Evolutionary conservation across 2,797 vertebrate genomes (phyloP), one percentile per base, ranked within the genome.

Genomic region (Acipenser oxyrinchus): DNA sequence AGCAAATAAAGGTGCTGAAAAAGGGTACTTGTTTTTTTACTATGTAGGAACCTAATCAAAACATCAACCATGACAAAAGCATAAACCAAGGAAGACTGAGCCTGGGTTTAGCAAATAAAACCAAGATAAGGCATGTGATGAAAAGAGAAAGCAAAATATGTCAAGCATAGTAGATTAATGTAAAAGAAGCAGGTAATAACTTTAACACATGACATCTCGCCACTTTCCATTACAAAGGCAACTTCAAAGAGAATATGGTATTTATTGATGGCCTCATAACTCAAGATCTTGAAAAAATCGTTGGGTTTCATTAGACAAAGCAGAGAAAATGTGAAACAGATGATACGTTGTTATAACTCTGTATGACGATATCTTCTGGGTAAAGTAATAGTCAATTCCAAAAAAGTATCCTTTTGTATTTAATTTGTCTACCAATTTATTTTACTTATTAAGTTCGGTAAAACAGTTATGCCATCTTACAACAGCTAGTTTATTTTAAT

Each of bases 191-290:
- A 84, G 85, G 77, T 84, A 84, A 88, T 90, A 86, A 89, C 81
- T 87, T 84, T 80, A 85, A 85, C 85, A 85, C 82, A 82, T 88
- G 87, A 88, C 88, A 78, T 86, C 81, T 82, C 82, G 81, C 75
- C 81, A 79, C 83, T 85, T 85, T 85, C 85, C 81, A 85, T 83
- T 79, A 82, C 77, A 68, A 81, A 81, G 70, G 78, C 71, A 74
- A 85, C 86, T 86, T 91, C 89, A 90, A 91, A 91, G 66, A 66
- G 72, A 85, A 86, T 86, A 85, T 86, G 87, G 85, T 84, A 87
- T 86, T 87, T 90, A 88, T 83, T 87, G 86, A 89, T 84, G 81
- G 81, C 68, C 74, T 78, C 83, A 84, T 90, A 88, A 89, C 83
- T 90, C 82, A 86, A 74, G 76, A 85, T 82, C 78, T 78, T 85